Evolutionary conservation across 2,113 vertebrate genomes (phyloP).

Genomic region (Uropsilus gracilis): DNA sequence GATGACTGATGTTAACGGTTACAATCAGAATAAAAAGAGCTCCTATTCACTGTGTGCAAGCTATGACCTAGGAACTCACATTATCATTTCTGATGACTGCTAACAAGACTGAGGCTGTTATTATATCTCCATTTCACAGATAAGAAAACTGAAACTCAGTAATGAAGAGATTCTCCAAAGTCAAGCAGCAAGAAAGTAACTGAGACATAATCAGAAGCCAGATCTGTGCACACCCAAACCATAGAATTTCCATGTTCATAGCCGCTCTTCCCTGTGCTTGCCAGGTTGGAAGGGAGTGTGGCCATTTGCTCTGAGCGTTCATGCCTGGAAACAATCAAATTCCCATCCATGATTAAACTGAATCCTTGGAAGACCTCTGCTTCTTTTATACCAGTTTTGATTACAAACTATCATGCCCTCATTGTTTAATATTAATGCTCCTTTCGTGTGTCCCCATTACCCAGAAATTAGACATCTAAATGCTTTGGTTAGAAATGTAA

Average conservation of each 20-base stretch:
- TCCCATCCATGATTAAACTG: background rate
- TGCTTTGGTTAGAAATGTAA: background rate
- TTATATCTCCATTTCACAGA: background rate
- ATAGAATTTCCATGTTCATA: background rate
- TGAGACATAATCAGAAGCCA: background rate
- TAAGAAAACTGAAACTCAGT: background rate
- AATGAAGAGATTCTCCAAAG: background rate
- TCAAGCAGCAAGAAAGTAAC: background rate
- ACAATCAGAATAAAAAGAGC: background rate
- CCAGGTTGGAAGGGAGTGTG: background rate
- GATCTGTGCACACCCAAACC: background rate
- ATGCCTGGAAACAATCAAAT: background rate
- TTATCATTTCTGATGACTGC: background rate
- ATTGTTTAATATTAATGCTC: constrained; percentile 18
- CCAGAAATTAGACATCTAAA: background rate
- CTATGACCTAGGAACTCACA: background rate
- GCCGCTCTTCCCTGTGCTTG: background rate
- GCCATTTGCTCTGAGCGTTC: background rate
- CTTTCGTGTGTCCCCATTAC: background rate
- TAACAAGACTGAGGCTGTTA: background rate
- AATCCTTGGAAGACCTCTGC: constrained; percentile 34
- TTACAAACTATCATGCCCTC: constrained; percentile 5
- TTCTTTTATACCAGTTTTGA: background rate
- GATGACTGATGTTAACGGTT: background rate
- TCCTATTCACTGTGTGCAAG: background rate